Base-by-base conservation (phyloP, 2,797 vertebrate genomes). In the Gephyroberyx darwinii region DNA sequence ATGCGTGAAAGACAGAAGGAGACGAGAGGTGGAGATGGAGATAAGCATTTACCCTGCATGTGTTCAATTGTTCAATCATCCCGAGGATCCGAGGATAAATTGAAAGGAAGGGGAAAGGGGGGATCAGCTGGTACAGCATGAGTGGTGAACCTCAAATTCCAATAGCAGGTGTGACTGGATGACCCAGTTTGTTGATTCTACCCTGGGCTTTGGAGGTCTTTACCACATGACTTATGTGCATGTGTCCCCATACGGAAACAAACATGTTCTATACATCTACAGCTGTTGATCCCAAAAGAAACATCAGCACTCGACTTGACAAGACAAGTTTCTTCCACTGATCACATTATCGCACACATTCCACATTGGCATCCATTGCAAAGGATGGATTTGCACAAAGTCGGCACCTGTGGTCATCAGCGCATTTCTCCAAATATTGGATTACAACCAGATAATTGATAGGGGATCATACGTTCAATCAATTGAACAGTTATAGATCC, bases 161-260 rank as follows among this genome's bases (percentile, higher is more conserved):
- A 78, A 71, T 58, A 83, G 88, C 92, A 92, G 92, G 90, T 93
- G 90, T 74, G 65, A 73, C 69, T 67, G 72, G 77, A 68, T 77
- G 81, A 85, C 76, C 86, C 68, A 65, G 57, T 82, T 85, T 45
- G n/a, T 63, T 68, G 58, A 71, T 76, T 81, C 65, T 75, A 83
- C 81, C 69, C 78, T 64, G 66, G 80, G 63, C 80, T 84, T 84
- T 84, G 75, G 65, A n/a, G 69, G 65, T 77, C 83, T 78, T 84
- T 55, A 71, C 77, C 58, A 48, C 74, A 78, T 65, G 79, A 71
- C 82, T 69, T 65, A 48, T 60, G 71, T 76, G 65, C 80, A 75
- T 75, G 56, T 79, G 71, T 83, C 78, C 14, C 66, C 70, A 75
- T 54, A 80, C 59, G 85, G 81, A 90, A 92, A 84, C 83, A 69